Evolutionary conservation across 2,888 invertebrate genomes (phyloP), one percentile per base, ranked within the genome.

Genomic region (Agrotis puta): DNA sequence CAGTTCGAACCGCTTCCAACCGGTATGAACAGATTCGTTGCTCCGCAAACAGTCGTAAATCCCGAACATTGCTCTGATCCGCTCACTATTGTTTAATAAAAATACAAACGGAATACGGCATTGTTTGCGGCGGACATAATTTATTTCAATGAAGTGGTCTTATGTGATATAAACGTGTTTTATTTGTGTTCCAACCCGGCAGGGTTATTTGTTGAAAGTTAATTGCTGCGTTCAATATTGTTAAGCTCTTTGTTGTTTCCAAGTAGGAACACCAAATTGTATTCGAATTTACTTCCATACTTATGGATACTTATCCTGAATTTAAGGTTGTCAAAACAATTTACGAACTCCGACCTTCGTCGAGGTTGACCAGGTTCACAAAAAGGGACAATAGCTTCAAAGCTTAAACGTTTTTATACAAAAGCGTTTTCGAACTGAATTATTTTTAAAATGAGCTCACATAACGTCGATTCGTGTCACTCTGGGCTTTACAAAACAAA

Each of bases 401-500:
- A 74, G 85, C 83, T 83, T 85, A 85, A 88, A 82, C 85, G 85
- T 87, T 87, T 84, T 83, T 85, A 84, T 81, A 83, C 82, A 87
- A 89, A 90, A 89, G 82, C 86, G 85, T 88, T 89, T 88, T 85
- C 82, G 82, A 88, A 89, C 89, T 88, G 89, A 92, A 92, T 93
- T 92, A 92, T 93, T 91, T 90, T 90, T 88, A 91, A 91, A 93
- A 93, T 93, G 92, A 92, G 91, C 89, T 92, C 90, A 88, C 91
- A 90, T 91, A 92, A 92, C 91, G 93, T 94, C 94, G 91, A 93
- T 93, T 92, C 91, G 88, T 92, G 93, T 94, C 94, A 93, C 93
- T 93, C 91, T 88, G 90, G 91, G 92, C 93, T 94, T 93, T 94
- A 94, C 94, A 94, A 95, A 95, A 95, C 95, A 95, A 95, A 95